Conservation (phyloP, 2,888 invertebrate species). For the Megamerina dolium region DNA sequence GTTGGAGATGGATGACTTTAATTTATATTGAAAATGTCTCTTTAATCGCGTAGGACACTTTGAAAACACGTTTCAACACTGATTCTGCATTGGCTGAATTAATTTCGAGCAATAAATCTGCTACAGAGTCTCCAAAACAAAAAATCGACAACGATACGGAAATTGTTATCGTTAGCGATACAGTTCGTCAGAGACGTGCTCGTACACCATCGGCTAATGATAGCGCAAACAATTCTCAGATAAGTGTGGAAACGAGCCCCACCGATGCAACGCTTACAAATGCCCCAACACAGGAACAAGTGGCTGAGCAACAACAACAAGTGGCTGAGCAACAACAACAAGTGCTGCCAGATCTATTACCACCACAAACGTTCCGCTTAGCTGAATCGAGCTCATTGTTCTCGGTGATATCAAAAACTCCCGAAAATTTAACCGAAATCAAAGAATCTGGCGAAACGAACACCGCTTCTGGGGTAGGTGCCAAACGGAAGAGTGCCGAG, state of each 20-base stretch:
- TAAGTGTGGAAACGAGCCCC: slow-evolving; percentile 7
- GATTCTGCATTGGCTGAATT: no score
- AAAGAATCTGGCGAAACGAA: slow-evolving; percentile 16
- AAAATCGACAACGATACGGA: slow-evolving; percentile 50
- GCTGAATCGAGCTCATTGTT: slow-evolving; percentile 64
- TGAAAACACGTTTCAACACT: slow-evolving; percentile 34
- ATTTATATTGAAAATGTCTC: no score
- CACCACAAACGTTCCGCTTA: slow-evolving; percentile 59
- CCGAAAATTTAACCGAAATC: slow-evolving; percentile 11
- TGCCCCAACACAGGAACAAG: slow-evolving; percentile 14
- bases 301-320: slow-evolving; percentile 26
- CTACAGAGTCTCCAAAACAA: no score
- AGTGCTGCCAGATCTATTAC: slow-evolving; percentile 51
- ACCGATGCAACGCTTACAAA: neutral
- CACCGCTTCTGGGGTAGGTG: slow-evolving; percentile 21
- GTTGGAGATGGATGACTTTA: no score
- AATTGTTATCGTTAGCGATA: slow-evolving; percentile 57
- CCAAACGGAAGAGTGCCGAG: slow-evolving; percentile 34
- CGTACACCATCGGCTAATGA: slow-evolving; percentile 45
- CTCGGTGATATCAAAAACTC: slow-evolving; percentile 60
- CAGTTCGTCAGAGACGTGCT: slow-evolving; percentile 55
- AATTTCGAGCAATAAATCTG: no score
- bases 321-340: slow-evolving; percentile 26
- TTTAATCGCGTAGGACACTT: slow-evolving; percentile 26
- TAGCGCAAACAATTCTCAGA: slow-evolving; percentile 14